Evolutionary conservation across 2,888 invertebrate species (phyloP), one percentile per base, ranked within the genome.

Genomic region (Leptinotarsa juncta): DNA sequence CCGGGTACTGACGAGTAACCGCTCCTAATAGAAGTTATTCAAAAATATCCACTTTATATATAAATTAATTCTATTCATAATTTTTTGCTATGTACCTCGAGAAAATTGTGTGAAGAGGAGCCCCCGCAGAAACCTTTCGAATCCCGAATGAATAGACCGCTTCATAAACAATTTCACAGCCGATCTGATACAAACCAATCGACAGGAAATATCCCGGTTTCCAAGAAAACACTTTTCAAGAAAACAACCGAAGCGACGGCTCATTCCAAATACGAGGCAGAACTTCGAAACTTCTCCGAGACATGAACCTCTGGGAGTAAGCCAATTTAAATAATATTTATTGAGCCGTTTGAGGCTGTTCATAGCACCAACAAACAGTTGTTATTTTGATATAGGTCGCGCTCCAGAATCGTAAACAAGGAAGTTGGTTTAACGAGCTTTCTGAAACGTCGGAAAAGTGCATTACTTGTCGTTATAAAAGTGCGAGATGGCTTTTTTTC

Each of bases 281-380:
- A 23, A 23, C 26, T 23, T 4, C 20, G 14, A 23, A 57, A 57
- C 57, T 20, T 23, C 57, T 20, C 16, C 57, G 4, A 14, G 57
- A 15, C 57, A 23, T 12, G 20, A 57, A 57, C 57, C 23, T 23
- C 57, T 57, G 57, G 57, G 57, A 26, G 3, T 57, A 4, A 20
- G 57, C 57, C 57, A 57, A 57, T 57, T 57, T 23, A 57, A 57
- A 57, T 57, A 57, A 57, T 57, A 57, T 57, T 57, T 57, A 57
- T 57, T 23, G 57, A 23, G 15, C 57, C 57, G 57, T 57, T 57
- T 57, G 57, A 57, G 23, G 57, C 57, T 18, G 57, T 57, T 57
- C 23, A 4, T 20, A 57, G 15, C 57, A 57, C 23, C 20, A 57
- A 23, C 57, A 23, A 57, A 26, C 57, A 57, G 57, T 57, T 53